Evolutionary conservation across 2,797 vertebrate genomes (phyloP), one percentile per base, ranked within the genome.

Genomic region (Catharus ustulatus): DNA sequence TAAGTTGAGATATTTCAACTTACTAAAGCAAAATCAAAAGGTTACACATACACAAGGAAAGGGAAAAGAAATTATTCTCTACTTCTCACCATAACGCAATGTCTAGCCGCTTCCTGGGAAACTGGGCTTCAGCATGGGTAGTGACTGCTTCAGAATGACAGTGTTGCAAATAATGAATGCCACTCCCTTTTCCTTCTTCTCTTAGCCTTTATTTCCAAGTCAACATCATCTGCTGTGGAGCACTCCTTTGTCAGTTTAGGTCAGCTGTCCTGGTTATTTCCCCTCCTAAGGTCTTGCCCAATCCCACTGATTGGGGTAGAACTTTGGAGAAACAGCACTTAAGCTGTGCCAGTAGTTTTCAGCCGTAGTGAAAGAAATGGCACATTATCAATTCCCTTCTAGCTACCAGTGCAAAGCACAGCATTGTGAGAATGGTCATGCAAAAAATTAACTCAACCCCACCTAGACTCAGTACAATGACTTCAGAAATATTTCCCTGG

Each of bases 291-390:
- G 6, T 46, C 18, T 42, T 42, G 14, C 21, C 3, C 5, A 32
- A 6, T 13, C 10, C 21, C 5, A 34, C 24, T 22, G 38, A 15
- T 5, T 1, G 2, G n/a, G 5, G 14, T 52, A 63, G 8, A 52
- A 40, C 40, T 13, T 9, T 30, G 63, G 34, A 74, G 26, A 54
- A 15, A 32, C 30, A 81, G 30, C 1, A 2, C 8, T 61, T 46
- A 13, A 32, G 34, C 18, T 36, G 10, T 54, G 18, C 54, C 34
- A 68, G 54, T 10, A 54, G 21, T 42, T n/a, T 66, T 81, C 62
- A 74, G 61, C 46, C 32, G 1, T 27, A 42, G 21, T 10, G 26
- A 48, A 54, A 67, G 8, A 22, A 46, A 10, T 7, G 29, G 4
- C 52, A 27, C 10, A 17, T 58, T 45, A 59, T 11, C 32, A 71